Conservation (phyloP, 2,113 vertebrate genomes). For the Oophaga pumilio region DNA sequence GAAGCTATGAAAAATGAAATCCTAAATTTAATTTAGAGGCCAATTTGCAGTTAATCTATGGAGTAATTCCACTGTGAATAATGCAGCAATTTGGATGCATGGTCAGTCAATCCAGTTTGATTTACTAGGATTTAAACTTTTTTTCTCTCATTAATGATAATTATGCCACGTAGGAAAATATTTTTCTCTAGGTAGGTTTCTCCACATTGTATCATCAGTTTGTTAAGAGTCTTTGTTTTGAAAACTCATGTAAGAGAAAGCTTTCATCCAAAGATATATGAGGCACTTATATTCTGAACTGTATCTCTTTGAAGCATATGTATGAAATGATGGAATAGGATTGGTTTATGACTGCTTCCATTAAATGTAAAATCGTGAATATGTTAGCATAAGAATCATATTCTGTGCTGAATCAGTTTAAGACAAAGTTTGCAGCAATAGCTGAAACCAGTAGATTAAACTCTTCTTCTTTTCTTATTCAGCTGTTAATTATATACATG, state of each 20-base stretch:
- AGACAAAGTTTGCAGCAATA: not conserved
- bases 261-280: slow-evolving; percentile 68
- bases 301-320: slow-evolving; percentile 66
- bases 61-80: slow-evolving; percentile 83
- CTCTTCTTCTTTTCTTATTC: not conserved
- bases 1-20: slow-evolving; percentile 82
- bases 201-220: slow-evolving; percentile 66
- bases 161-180: slow-evolving; percentile 77
- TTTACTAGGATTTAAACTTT: slow-evolving; percentile 78
- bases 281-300: slow-evolving; percentile 68
- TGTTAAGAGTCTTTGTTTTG: slow-evolving; percentile 65
- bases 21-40: slow-evolving; percentile 82
- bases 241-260: slow-evolving; percentile 61
- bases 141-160: slow-evolving; percentile 79
- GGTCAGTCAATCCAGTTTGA: slow-evolving; percentile 77
- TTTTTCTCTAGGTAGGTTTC: slow-evolving; percentile 66
- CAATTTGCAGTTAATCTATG: slow-evolving; percentile 83
- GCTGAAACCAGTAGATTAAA: not conserved
- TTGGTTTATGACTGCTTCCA: slow-evolving; percentile 66
- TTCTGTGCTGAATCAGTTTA: slow-evolving; percentile 3
- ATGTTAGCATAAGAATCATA: slow-evolving; percentile 67
- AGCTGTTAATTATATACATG: not conserved
- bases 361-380: slow-evolving; percentile 73
- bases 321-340: slow-evolving; percentile 66
- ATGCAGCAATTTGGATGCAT: slow-evolving; percentile 80